Evolutionary conservation across 2,888 invertebrate species (phyloP), one percentile per base, ranked within the genome.

Genomic region (Mycogona germanica): DNA sequence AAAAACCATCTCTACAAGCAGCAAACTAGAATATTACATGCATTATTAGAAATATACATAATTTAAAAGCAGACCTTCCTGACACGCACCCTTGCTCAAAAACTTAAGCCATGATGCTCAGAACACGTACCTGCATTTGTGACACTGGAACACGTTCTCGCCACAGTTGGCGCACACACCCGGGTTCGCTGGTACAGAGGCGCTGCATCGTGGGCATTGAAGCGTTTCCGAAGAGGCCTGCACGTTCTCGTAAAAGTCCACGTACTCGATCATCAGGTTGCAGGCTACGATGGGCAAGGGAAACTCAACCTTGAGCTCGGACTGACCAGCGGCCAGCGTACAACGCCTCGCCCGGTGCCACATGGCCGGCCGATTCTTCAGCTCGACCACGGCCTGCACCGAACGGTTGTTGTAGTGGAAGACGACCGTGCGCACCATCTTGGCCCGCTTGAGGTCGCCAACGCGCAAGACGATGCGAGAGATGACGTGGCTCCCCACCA

Each of bases 131-230:
- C 86, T 80, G 73, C 97, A 98, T 73, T 97, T 97, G 74, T 96
- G 95, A 65, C 97, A 98, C 66, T 98, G 98, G 74, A 91, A 97
- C 0, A 97, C 97, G 69, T 97, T 97, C 70, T 98, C 97, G 0
- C 97, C 96, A 66, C 93, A 93, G 70, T 92, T 93, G 0, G 84
- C 87, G 67, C 97, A 97, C 0, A 97, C 93, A 0, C 97, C 97
- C 0, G 97, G 96, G 68, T 93, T 93, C 0, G 97, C 89, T 0
- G 95, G 92, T 1, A 98, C 97, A 0, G 91, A 87, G 25, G 95
- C 92, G 55, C 92, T 92, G 68, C 97, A 98, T 25, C 96, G 78
- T 0, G 95, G 95, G 66, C 95, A 95, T 70, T 95, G 93, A 21
- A 95, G 73, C 0, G 91, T 95, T 71, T 96, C 95, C 61, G 89